phyloP scores from a whole-genome alignment of 2,797 vertebrate genomes.

The Melanotaenia parkinsoni region DNA sequence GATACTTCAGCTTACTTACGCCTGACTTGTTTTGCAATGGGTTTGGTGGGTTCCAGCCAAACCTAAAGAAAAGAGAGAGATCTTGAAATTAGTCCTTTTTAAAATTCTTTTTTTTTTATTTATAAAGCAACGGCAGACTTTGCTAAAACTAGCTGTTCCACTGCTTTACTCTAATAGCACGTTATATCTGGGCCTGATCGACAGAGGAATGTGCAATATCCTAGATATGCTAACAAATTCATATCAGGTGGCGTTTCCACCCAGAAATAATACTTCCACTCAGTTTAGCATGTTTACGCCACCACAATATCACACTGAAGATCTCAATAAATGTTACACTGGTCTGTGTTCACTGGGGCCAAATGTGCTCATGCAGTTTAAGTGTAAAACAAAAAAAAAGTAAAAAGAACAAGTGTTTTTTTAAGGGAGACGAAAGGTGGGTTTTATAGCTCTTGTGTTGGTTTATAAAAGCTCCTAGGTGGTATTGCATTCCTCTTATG shows the following conservation, averaged over 20 bases:
- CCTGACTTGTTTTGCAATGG: conserved; percentile 90
- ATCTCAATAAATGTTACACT: neutral
- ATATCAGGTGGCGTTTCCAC: conserved; percentile 42
- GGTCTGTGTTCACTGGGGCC: neutral
- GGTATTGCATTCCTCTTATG: conserved; percentile 48
- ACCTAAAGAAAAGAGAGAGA: conserved; percentile 83
- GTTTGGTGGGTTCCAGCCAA: conserved; percentile 96
- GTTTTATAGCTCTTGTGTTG: conserved; percentile 29
- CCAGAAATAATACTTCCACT: conserved; percentile 1
- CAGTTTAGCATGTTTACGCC: neutral
- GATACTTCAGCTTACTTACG: conserved; percentile 84
- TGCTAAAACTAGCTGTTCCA: neutral
- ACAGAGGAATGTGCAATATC: conserved; percentile 69
- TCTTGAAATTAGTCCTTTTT: too few relatives aligned
- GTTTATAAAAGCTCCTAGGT: conserved; percentile 32
- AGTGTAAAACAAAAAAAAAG: neutral
- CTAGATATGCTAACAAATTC: conserved; percentile 43
- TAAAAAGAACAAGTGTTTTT: conserved; percentile 7
- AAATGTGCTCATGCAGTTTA: neutral
- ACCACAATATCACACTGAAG: neutral
- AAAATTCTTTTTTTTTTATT: too few relatives aligned
- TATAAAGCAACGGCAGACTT: neutral
- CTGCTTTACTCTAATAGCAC: neutral
- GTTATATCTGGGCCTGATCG: conserved; percentile 76
- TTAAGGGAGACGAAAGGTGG: conserved; percentile 33